Conservation (phyloP, 2,888 invertebrate genomes). For the Lasioglossum oenotherae region DNA sequence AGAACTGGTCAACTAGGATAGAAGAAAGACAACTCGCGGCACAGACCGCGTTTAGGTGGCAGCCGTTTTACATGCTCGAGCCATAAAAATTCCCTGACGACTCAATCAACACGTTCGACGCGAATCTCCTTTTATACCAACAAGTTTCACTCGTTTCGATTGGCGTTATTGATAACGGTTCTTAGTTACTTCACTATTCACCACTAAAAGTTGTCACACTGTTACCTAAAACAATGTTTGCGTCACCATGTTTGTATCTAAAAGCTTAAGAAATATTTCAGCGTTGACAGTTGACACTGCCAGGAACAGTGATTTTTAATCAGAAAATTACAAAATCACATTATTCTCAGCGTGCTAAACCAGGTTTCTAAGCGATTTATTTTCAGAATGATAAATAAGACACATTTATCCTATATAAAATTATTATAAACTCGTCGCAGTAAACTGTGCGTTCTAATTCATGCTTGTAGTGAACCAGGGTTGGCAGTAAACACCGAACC, state of each 20-base stretch:
- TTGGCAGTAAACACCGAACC: neutral
- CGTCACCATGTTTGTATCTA: too few relatives aligned
- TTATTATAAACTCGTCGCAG: neutral
- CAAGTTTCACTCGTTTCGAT: neutral
- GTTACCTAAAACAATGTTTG: too few relatives aligned
- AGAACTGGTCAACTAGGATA: slow-evolving; percentile 15
- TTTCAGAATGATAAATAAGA: neutral
- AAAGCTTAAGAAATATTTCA: too few relatives aligned
- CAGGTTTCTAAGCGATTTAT: neutral
- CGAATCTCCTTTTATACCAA: neutral
- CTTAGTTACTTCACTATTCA: too few relatives aligned
- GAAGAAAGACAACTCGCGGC: slow-evolving; percentile 4
- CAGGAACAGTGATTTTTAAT: too few relatives aligned
- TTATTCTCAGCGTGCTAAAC: neutral
- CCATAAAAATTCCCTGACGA: neutral
- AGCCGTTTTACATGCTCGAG: neutral
- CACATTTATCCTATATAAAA: neutral
- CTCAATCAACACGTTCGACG: neutral
- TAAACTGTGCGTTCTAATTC: neutral
- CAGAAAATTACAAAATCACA: neutral
- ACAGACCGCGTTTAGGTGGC: neutral
- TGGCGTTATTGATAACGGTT: too few relatives aligned
- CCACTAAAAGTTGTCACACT: too few relatives aligned
- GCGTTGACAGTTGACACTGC: too few relatives aligned
- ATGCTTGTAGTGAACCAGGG: neutral